These are phyloP conservation scores for Lonchura striata DNA, from an alignment of 2,113 vertebrate genomes.

Conservation along the genomic window DNA sequence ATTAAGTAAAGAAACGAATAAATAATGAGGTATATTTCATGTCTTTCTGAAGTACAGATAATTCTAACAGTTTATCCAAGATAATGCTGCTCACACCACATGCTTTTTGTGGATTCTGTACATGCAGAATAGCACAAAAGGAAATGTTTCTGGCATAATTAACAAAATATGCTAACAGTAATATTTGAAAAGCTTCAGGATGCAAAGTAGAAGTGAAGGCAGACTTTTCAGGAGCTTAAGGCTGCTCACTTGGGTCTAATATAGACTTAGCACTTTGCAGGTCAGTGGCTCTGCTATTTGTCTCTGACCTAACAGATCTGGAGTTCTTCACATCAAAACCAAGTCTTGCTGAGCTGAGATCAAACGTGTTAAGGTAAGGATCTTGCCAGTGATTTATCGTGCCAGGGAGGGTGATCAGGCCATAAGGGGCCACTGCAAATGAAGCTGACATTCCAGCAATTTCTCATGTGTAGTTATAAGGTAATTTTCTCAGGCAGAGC, in stretches of 20 bases:
- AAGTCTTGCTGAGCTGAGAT: constrained; percentile 91
- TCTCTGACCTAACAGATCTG: constrained; percentile 93
- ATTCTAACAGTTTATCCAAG: neutral
- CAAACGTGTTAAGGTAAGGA: constrained; percentile 91
- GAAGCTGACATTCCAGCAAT: constrained; percentile 75
- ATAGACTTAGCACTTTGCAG: constrained; percentile 87
- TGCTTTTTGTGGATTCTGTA: neutral
- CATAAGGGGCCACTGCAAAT: constrained; percentile 76
- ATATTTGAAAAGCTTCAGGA: neutral
- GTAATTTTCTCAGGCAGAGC: constrained; percentile 62
- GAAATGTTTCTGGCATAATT: neutral
- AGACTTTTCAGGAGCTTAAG: constrained; percentile 77
- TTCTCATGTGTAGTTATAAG: constrained; percentile 70
- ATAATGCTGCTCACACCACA: neutral
- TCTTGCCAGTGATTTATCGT: constrained; percentile 93
- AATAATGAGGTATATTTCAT: neutral
- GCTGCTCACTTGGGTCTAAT: constrained; percentile 87
- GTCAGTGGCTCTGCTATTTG: constrained; percentile 89
- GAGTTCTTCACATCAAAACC: constrained; percentile 99
- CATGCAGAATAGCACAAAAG: neutral
- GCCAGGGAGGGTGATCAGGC: constrained; percentile 79
- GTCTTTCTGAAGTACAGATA: neutral
- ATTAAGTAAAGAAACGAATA: neutral
- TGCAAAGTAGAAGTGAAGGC: neutral
- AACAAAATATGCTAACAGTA: neutral